Percentiles rank a stretch among this genome's conserved stretches.
These are phyloP conservation scores for Zonitis immaculata DNA, from an alignment of 2,888 invertebrate species.

Conservation along the genomic window DNA sequence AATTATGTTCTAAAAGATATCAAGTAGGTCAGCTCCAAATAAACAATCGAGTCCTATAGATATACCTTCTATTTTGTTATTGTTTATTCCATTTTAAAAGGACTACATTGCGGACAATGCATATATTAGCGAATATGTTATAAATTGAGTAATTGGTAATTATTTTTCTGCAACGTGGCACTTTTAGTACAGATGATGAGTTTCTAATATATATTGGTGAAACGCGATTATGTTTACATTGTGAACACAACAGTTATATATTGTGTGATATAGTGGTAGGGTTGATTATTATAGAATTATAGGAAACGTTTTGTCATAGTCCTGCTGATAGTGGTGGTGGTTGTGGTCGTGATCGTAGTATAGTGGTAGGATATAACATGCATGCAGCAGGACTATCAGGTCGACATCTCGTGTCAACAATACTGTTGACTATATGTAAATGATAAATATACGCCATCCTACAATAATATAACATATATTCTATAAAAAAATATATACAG, in stretches of 20 bases:
- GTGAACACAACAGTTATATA: not conserved
- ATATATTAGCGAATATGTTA: too few species aligned
- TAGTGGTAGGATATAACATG: conserved; percentile 12
- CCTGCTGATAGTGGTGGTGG: not conserved
- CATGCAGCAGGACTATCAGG: conserved; percentile 27
- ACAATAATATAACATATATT: too few species aligned
- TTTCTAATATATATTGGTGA: not conserved
- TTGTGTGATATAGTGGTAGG: too few species aligned
- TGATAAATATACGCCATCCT: conserved; percentile 25
- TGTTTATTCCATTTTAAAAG: too few species aligned
- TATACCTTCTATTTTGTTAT: too few species aligned
- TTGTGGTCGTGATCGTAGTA: not conserved
- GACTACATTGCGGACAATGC: too few species aligned
- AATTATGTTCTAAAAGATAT: too few species aligned
- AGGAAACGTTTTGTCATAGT: not conserved
- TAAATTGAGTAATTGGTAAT: too few species aligned
- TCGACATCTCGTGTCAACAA: conserved; percentile 29
- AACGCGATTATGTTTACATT: not conserved
- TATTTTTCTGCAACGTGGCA: too few species aligned
- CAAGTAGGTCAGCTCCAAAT: too few species aligned
- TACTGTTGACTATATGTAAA: conserved; percentile 27
- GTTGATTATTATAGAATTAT: not conserved
- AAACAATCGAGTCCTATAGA: too few species aligned
- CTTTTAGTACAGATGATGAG: too few species aligned
- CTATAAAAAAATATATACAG: not conserved